Evolutionary conservation across 2,888 invertebrate genomes (phyloP).

Genomic region (Drosophila diplacantha): DNA sequence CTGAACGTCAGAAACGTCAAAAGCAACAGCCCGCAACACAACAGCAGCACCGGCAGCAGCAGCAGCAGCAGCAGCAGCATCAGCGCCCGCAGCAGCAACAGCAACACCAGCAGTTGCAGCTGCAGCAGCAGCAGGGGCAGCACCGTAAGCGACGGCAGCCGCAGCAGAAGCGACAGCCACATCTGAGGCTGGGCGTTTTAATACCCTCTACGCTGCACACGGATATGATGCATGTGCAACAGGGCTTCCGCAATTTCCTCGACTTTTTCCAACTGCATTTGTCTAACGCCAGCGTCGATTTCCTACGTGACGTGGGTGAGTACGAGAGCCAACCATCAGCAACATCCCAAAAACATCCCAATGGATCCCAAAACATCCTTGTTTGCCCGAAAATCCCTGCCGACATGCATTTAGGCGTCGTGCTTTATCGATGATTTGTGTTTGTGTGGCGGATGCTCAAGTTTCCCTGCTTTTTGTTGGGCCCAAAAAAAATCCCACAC

Average conservation of each 20-base stretch:
- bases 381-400: conserved; percentile 17
- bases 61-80: conserved; percentile 31
- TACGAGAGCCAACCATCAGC: conserved; percentile 31
- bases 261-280: conserved; percentile 76
- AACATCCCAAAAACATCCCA: conserved; percentile 4
- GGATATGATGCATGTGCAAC: conserved; percentile 74
- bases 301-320: conserved; percentile 76
- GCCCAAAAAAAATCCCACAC: conserved; percentile 6
- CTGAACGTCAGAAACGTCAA: conserved; percentile 57
- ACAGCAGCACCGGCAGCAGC: conserved; percentile 23
- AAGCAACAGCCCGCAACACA: conserved; percentile 42
- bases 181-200: conserved; percentile 71
- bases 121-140: conserved; percentile 14
- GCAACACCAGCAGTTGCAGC: conserved; percentile 35
- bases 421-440: conserved; percentile 39
- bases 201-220: conserved; percentile 70
- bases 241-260: conserved; percentile 75
- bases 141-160: conserved; percentile 30
- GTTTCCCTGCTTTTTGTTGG: conserved; percentile 8
- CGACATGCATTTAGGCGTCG: conserved; percentile 33
- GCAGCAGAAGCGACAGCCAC: conserved; percentile 5
- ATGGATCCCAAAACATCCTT: conserved; percentile 9
- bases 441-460: conserved; percentile 5
- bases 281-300: conserved; percentile 74
- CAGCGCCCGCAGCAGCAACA: conserved; percentile 26